Evolutionary conservation across 1,140 invertebrate genomes (phyloP).

Genomic region (Drosophila aff.): DNA sequence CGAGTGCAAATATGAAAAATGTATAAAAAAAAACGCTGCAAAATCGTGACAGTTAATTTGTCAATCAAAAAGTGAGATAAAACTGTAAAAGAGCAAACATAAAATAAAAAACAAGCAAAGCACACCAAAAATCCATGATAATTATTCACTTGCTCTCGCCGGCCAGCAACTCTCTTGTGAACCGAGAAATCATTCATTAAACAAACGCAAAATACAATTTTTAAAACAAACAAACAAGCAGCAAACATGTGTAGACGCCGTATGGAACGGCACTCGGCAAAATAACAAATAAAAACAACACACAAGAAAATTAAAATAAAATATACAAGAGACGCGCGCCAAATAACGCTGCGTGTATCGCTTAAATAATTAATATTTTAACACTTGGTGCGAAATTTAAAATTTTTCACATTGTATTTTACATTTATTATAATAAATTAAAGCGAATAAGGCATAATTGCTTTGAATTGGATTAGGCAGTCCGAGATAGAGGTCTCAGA

Average conservation of each 20-base stretch:
- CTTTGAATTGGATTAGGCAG: slow-evolving; percentile 69
- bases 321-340: slow-evolving; percentile 81
- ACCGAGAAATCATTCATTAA: slow-evolving; percentile 76
- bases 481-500: not conserved
- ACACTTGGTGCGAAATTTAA: slow-evolving; percentile 64
- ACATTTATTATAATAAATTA: slow-evolving; percentile 84
- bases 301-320: slow-evolving; percentile 68
- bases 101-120: slow-evolving; percentile 16
- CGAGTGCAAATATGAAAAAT: slow-evolving; percentile 42
- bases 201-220: slow-evolving; percentile 59
- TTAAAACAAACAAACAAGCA: slow-evolving; percentile 79
- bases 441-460: slow-evolving; percentile 77
- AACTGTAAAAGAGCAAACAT: slow-evolving; percentile 13
- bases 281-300: slow-evolving; percentile 61
- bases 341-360: slow-evolving; percentile 73
- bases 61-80: slow-evolving; percentile 53
- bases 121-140: slow-evolving; percentile 61
- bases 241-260: slow-evolving; percentile 71
- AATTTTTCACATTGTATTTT: slow-evolving; percentile 76
- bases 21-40: slow-evolving; percentile 8
- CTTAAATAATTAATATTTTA: slow-evolving; percentile 84
- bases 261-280: slow-evolving; percentile 46
- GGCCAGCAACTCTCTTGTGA: slow-evolving; percentile 24
- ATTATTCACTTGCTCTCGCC: slow-evolving; percentile 73
- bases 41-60: slow-evolving; percentile 76